Conservation (phyloP, 1,140 invertebrate genomes). For the Ceratosolen solmsi region DNA sequence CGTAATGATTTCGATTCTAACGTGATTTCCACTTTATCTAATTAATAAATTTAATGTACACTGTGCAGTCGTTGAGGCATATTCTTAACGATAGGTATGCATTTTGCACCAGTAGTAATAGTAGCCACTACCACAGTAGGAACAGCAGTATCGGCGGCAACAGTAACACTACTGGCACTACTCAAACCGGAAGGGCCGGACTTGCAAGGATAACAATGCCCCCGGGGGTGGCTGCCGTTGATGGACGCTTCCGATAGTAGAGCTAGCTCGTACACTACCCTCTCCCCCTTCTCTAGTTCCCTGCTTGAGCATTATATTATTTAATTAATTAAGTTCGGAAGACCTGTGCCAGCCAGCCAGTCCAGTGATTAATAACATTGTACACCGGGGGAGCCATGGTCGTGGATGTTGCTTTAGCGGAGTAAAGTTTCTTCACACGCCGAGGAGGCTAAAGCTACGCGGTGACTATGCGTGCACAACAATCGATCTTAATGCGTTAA, state of each 20-base stretch:
- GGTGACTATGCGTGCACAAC: constrained; percentile 13
- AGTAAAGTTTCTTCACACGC: constrained; percentile 4
- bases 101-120: not conserved
- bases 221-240: constrained; percentile 64
- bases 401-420: not conserved
- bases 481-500: constrained; percentile 25
- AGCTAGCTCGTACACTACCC: constrained; percentile 51
- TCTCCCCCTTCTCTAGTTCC: not conserved
- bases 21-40: constrained; percentile 31
- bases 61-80: constrained; percentile 8
- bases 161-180: constrained; percentile 5
- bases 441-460: not conserved
- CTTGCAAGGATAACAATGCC: constrained; percentile 65
- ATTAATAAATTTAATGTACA: constrained; percentile 23
- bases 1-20: too few relatives aligned
- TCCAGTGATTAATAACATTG: constrained; percentile 65
- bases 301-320: constrained; percentile 66
- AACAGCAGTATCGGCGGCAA: too few relatives aligned
- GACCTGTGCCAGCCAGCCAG: constrained; percentile 58
- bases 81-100: not conserved
- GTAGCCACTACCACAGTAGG: too few relatives aligned
- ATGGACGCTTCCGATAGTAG: constrained; percentile 70
- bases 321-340: constrained; percentile 70
- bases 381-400: not conserved
- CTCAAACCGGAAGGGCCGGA: constrained; percentile 42